Evolutionary conservation across 2,797 vertebrate species (phyloP).

Genomic region (Sciaenops ocellatus): DNA sequence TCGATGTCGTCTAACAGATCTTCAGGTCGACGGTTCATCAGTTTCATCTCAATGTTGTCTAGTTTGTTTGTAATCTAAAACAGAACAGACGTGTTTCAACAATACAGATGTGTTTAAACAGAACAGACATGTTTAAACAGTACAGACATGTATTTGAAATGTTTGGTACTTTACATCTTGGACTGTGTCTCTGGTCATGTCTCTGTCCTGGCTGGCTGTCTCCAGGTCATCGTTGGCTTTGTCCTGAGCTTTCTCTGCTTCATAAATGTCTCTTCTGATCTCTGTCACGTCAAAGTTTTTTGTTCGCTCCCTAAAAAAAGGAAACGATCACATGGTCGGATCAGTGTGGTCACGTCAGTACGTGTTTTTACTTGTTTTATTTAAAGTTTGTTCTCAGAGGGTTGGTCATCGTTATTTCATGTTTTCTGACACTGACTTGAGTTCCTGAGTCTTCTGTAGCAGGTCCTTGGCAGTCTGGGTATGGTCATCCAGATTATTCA

Average conservation of each 20-base stretch:
- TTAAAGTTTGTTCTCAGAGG: too few species aligned
- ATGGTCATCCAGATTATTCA: slow-evolving; percentile 72
- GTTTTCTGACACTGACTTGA: slow-evolving; percentile 81
- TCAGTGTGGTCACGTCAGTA: too few species aligned
- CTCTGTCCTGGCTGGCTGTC: slow-evolving; percentile 65
- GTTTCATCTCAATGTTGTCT: slow-evolving; percentile 67
- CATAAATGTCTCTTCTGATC: slow-evolving; percentile 75
- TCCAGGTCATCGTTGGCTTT: slow-evolving; percentile 72
- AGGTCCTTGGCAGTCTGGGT: slow-evolving; percentile 69
- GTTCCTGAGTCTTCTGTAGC: slow-evolving; percentile 76
- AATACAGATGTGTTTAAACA: too few species aligned
- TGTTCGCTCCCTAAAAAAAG: slow-evolving; percentile 81
- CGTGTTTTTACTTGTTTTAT: too few species aligned
- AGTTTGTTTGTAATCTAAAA: slow-evolving; percentile 82
- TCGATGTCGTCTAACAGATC: slow-evolving; percentile 74
- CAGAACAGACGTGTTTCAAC: background rate
- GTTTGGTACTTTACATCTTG: slow-evolving; percentile 75
- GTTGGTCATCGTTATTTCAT: background rate
- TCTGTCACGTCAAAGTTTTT: slow-evolving; percentile 76
- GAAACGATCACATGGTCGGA: background rate
- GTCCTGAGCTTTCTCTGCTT: slow-evolving; percentile 77
- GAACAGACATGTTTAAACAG: too few species aligned
- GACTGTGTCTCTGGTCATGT: slow-evolving; percentile 63
- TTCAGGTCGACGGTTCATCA: slow-evolving; percentile 52
- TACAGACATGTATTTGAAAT: too few species aligned